These are phyloP conservation scores for Polypterus senegalus DNA, from an alignment of 2,113 vertebrate genomes.

Conservation along the genomic window DNA sequence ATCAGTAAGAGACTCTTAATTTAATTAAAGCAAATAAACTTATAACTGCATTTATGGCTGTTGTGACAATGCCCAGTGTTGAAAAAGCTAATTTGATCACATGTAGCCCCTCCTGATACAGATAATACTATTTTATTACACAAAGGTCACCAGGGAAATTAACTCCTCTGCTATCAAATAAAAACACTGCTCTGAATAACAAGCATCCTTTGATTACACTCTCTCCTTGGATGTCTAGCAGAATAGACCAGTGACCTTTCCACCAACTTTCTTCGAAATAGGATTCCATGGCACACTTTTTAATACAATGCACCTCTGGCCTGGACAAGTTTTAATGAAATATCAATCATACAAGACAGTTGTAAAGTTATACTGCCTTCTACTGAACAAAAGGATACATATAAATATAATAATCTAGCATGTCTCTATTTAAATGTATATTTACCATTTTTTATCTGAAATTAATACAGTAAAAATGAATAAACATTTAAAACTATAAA, in stretches of 20 bases:
- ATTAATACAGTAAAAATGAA: too few relatives aligned
- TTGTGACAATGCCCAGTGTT: slow-evolving; percentile 54
- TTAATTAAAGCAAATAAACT: slow-evolving; percentile 83
- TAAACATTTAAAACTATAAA: too few relatives aligned
- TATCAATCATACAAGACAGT: slow-evolving; percentile 40
- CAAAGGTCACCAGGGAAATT: slow-evolving; percentile 91
- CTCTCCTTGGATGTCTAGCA: slow-evolving; percentile 55
- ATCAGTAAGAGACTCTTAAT: slow-evolving; percentile 54
- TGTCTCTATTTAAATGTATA: too few relatives aligned
- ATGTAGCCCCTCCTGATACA: slow-evolving; percentile 65
- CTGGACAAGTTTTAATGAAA: slow-evolving; percentile 38
- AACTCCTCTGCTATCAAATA: slow-evolving; percentile 78
- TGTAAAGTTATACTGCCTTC: not conserved
- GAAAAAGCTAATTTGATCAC: slow-evolving; percentile 69
- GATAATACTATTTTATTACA: slow-evolving; percentile 80
- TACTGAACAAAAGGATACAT: too few relatives aligned
- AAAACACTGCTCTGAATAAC: slow-evolving; percentile 61
- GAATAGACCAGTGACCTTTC: slow-evolving; percentile 64
- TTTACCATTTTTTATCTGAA: too few relatives aligned
- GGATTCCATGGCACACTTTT: slow-evolving; percentile 40
- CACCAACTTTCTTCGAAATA: slow-evolving; percentile 44
- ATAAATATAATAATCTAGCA: too few relatives aligned
- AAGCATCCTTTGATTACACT: slow-evolving; percentile 70
- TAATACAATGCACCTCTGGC: slow-evolving; percentile 16
- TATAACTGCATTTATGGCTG: slow-evolving; percentile 68